Percentiles rank a stretch among this genome's conserved stretches.
Conservation (phyloP, 2,797 vertebrate species). For the Steatocranus sp. region DNA sequence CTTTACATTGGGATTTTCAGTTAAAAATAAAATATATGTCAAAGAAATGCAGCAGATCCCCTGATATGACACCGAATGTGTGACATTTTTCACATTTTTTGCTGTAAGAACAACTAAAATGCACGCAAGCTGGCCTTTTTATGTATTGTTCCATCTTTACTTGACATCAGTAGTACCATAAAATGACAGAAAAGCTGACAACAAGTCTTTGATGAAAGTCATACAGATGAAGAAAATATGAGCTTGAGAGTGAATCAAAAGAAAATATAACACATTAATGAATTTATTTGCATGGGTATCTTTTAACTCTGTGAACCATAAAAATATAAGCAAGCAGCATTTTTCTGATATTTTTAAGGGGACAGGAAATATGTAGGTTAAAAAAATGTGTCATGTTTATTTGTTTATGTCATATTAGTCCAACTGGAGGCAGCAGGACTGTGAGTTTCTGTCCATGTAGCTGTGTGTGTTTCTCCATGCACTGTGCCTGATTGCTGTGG, state of each 20-base stretch:
- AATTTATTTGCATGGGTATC: background rate
- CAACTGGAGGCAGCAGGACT: background rate
- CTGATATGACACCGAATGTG: background rate
- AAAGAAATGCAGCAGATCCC: background rate
- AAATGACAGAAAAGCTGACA: background rate
- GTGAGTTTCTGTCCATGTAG: background rate
- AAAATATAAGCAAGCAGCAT: background rate
- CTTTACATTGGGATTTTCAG: background rate
- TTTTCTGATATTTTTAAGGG: background rate
- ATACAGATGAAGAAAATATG: background rate
- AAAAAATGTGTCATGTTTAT: background rate
- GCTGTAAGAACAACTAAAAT: background rate
- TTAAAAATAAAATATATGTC: background rate
- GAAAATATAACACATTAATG: background rate
- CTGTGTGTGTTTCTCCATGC: background rate
- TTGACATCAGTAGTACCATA: background rate
- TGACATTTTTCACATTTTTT: background rate
- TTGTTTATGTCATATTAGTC: background rate
- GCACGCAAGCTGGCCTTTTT: background rate
- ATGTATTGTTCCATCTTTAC: background rate
- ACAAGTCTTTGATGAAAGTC: background rate
- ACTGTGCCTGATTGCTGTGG: background rate
- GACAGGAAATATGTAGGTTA: background rate
- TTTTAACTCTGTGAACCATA: background rate
- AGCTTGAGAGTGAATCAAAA: background rate